Percentiles rank a stretch among this genome's conserved stretches.
Evolutionary conservation across 2,888 invertebrate species (phyloP).

Genomic region (Pristionchus mayeri): DNA sequence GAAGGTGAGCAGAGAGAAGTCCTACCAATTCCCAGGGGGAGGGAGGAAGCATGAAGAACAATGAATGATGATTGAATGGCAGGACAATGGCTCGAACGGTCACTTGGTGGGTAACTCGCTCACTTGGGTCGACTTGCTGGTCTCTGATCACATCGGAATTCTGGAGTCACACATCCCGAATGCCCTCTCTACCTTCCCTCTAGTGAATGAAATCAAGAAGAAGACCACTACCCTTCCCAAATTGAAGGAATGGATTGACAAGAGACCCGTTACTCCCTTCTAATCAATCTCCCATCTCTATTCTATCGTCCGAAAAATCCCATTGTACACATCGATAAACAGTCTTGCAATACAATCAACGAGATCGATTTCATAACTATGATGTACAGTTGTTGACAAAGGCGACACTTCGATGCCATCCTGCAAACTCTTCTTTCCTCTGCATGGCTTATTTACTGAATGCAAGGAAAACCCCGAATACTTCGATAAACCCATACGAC

Average conservation of each 20-base stretch:
- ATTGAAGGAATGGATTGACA: constrained; percentile 43
- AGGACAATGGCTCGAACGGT: constrained; percentile 28
- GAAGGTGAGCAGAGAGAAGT: neutral
- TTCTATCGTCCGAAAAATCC: neutral
- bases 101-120: constrained; percentile 36
- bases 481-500: too few species aligned
- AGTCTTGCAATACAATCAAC: too few species aligned
- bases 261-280: constrained; percentile 47
- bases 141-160: constrained; percentile 34
- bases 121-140: constrained; percentile 40
- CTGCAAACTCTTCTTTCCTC: too few species aligned
- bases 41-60: neutral
- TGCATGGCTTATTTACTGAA: too few species aligned
- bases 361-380: too few species aligned
- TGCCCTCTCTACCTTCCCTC: neutral
- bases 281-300: neutral
- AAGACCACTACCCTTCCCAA: constrained; percentile 25
- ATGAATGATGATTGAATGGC: neutral
- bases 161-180: constrained; percentile 5
- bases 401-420: too few species aligned
- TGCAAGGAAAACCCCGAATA: too few species aligned
- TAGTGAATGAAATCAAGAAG: neutral
- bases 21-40: neutral
- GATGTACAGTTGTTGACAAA: neutral
- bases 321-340: constrained; percentile 25